Percentiles rank a stretch among this genome's conserved stretches.
These are phyloP conservation scores for Pachyramphus minor DNA, from an alignment of 2,113 vertebrate genomes.

Conservation along the genomic window DNA sequence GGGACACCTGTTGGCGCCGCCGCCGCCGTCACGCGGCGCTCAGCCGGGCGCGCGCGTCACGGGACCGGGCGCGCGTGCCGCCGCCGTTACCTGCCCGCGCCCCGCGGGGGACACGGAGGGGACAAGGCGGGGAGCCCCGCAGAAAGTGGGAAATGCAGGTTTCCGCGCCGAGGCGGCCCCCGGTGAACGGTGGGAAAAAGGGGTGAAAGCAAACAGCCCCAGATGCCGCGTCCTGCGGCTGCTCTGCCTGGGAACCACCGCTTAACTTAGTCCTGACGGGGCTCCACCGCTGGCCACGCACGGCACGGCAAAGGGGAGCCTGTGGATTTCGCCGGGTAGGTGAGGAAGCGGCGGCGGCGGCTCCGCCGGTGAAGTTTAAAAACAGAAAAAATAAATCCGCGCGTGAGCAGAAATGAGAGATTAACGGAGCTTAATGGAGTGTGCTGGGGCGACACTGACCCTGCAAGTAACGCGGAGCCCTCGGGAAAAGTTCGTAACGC, in stretches of 20 bases:
- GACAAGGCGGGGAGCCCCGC: no score
- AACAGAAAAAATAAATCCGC: neutral
- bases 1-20: conserved; percentile 14
- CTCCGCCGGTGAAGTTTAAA: neutral
- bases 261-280: accelerated
- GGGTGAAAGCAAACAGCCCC: neutral
- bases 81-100: neutral
- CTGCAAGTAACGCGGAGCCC: neutral
- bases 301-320: accelerated
- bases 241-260: neutral
- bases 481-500: neutral
- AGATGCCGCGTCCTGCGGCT: neutral
- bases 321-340: no score
- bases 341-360: neutral
- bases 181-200: no score
- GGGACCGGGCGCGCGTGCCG: conserved; percentile 10
- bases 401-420: neutral
- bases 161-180: neutral
- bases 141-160: accelerated
- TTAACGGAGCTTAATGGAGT: accelerated
- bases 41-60: conserved; percentile 25
- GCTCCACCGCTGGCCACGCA: accelerated
- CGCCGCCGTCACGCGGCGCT: neutral
- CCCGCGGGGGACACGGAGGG: no score
- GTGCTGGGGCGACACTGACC: neutral